Evolutionary conservation across 1,140 invertebrate genomes (phyloP).

Genomic region (Globodera ellingtonae): DNA sequence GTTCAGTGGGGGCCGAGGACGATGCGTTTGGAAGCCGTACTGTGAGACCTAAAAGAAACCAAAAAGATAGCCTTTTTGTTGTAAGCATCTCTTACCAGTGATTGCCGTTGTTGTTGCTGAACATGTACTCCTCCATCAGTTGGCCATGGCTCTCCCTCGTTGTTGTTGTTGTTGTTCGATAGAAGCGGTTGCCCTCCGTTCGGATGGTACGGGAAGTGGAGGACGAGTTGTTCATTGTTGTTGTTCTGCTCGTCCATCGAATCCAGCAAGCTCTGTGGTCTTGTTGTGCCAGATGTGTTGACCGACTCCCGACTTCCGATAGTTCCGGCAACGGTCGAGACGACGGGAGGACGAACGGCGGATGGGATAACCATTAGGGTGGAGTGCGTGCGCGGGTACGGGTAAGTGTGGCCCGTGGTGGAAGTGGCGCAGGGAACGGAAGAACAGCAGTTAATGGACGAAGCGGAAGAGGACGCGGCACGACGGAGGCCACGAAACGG

Average conservation of each 20-base stretch:
- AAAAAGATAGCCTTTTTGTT: too few relatives aligned
- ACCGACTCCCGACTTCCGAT: slow-evolving; percentile 2
- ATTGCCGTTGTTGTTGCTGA: slow-evolving; percentile 4
- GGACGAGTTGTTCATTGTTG: slow-evolving; percentile 25
- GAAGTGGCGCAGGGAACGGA: slow-evolving; percentile 9
- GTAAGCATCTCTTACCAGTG: not conserved
- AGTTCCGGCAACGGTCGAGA: not conserved
- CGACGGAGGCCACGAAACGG: slow-evolving; percentile 55
- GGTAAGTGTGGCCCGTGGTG: slow-evolving; percentile 32
- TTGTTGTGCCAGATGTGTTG: not conserved
- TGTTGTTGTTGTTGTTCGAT: not conserved
- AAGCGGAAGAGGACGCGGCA: slow-evolving; percentile 31
- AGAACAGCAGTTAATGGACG: slow-evolving; percentile 43
- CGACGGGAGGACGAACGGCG: not conserved
- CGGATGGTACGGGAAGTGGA: slow-evolving; percentile 22
- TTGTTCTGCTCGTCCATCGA: slow-evolving; percentile 26
- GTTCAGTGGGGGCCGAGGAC: slow-evolving; percentile 48
- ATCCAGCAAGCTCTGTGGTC: not conserved
- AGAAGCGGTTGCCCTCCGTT: not conserved
- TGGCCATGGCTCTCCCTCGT: slow-evolving; percentile 10
- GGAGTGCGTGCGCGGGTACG: slow-evolving; percentile 51
- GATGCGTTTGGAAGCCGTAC: slow-evolving; percentile 31
- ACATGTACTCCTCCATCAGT: not conserved
- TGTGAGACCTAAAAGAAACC: slow-evolving; percentile 17
- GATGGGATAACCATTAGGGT: slow-evolving; percentile 50